Evolutionary conservation across 2,888 invertebrate species (phyloP).

Genomic region (Odontocerum albicorne): DNA sequence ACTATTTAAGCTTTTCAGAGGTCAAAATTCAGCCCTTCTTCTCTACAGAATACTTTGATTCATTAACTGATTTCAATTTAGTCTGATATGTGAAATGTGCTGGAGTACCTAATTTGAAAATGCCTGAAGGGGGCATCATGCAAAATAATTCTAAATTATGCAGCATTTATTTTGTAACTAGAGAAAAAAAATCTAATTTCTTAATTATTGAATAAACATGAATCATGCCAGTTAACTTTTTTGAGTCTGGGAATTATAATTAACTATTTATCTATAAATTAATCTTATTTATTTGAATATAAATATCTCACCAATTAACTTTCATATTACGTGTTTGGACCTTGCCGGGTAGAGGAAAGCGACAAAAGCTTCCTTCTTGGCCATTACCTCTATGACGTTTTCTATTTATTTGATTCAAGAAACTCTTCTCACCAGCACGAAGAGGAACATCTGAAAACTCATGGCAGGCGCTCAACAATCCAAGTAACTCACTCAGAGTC

Average conservation of each 20-base stretch:
- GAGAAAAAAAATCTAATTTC: too few relatives aligned
- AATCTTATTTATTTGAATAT: conserved; percentile 2
- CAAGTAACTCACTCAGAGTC: conserved; percentile 56
- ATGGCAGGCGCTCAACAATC: conserved; percentile 61
- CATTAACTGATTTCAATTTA: too few relatives aligned
- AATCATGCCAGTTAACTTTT: too few relatives aligned
- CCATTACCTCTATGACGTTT: conserved; percentile 50
- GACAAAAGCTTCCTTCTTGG: conserved; percentile 52
- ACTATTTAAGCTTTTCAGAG: too few relatives aligned
- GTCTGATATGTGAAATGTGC: too few relatives aligned
- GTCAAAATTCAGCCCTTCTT: too few relatives aligned
- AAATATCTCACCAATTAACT: conserved; percentile 64
- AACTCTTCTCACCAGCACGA: conserved; percentile 68
- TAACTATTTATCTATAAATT: background rate
- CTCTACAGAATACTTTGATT: too few relatives aligned
- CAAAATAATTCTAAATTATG: too few relatives aligned
- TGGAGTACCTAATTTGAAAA: too few relatives aligned
- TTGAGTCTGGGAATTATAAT: background rate
- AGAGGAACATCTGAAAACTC: conserved; percentile 71
- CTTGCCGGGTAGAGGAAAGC: conserved; percentile 71
- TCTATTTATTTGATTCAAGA: conserved; percentile 69
- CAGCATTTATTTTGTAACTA: too few relatives aligned
- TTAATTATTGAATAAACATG: too few relatives aligned
- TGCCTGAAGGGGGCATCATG: too few relatives aligned
- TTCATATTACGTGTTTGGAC: conserved; percentile 74